A percentile compares a stretch with the other conserved stretches of the same genome.
phyloP scores from a whole-genome alignment of 2,888 invertebrate genomes.

The Cantharis rustica region DNA sequence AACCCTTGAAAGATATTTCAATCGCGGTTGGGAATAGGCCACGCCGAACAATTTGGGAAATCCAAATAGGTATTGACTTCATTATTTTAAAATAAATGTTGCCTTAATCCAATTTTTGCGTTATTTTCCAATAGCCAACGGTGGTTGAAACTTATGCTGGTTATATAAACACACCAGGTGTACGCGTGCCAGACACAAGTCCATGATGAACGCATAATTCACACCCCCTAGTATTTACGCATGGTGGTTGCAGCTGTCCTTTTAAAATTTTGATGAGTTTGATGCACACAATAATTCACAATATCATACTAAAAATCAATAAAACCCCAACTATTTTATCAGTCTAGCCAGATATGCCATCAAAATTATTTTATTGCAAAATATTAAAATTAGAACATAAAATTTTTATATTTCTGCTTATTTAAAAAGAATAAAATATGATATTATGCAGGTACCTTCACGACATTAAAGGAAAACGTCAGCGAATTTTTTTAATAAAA shows the following conservation, averaged over 20 bases:
- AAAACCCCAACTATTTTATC: background rate
- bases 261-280: background rate
- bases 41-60: background rate
- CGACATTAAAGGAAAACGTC: background rate
- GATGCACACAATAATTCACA: background rate
- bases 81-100: background rate
- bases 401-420: background rate
- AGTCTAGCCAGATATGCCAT: background rate
- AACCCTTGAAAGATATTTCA: background rate
- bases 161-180: slow-evolving; percentile 27
- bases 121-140: slow-evolving; percentile 2
- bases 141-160: slow-evolving; percentile 3
- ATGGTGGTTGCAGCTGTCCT: slow-evolving; percentile 26
- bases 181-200: slow-evolving; percentile 32
- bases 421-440: background rate
- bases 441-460: background rate
- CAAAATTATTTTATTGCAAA: background rate
- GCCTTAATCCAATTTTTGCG: slow-evolving; percentile 6
- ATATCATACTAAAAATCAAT: background rate
- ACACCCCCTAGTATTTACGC: slow-evolving; percentile 21
- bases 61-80: background rate
- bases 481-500: background rate
- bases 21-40: background rate
- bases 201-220: slow-evolving; percentile 18
- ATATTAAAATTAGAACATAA: background rate